Evolutionary conservation across 1,140 invertebrate species (phyloP).

Genomic region (Euura lappo): DNA sequence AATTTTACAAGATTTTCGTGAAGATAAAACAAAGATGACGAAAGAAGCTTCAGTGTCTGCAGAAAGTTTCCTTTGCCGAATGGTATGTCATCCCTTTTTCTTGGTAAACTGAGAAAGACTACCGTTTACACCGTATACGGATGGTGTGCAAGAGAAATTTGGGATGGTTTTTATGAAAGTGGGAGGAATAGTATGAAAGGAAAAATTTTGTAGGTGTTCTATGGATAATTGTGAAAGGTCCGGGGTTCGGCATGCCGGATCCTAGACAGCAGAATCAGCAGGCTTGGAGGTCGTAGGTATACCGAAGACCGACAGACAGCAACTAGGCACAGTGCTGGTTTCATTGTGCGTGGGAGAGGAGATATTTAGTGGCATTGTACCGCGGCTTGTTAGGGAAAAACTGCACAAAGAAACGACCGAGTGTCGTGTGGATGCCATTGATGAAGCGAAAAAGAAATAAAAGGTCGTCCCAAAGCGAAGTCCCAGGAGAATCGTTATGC

Average conservation of each 20-base stretch:
- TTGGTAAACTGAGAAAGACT: too few relatives aligned
- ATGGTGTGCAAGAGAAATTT: too few relatives aligned
- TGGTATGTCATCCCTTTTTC: too few relatives aligned
- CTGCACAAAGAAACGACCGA: conserved; percentile 41
- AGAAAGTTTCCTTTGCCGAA: too few relatives aligned
- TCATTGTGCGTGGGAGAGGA: conserved; percentile 42
- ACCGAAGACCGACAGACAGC: too few relatives aligned
- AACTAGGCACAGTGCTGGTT: too few relatives aligned
- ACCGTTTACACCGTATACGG: too few relatives aligned
- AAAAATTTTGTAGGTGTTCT: background rate
- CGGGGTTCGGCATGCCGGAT: background rate
- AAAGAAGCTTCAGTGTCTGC: too few relatives aligned
- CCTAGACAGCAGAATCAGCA: too few relatives aligned
- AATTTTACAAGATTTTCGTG: too few relatives aligned
- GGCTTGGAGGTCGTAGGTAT: too few relatives aligned
- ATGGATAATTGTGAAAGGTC: background rate
- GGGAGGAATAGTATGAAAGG: conserved; percentile 2
- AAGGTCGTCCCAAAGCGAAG: background rate
- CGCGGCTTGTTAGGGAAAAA: conserved; percentile 43
- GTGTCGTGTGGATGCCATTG: conserved; percentile 30
- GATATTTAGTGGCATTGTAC: conserved; percentile 42
- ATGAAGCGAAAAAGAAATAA: conserved; percentile 29
- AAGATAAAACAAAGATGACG: too few relatives aligned
- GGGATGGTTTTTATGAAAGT: background rate
- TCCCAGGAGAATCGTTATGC: background rate